Evolutionary conservation across 2,888 invertebrate genomes (phyloP).

Genomic region (Harpalus rubripes): DNA sequence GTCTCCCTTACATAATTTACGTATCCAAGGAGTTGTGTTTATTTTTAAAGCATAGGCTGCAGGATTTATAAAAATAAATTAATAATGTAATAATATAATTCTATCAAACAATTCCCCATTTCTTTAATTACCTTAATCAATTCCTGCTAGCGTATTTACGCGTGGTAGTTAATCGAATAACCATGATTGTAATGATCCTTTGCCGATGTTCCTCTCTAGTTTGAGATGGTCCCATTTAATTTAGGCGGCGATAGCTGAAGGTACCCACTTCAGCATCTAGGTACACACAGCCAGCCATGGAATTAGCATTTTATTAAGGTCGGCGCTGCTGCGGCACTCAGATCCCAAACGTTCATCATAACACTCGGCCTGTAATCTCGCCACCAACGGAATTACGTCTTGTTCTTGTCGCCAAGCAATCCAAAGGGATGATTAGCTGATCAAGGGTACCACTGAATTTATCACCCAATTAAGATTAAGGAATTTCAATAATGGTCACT

Average conservation of each 20-base stretch:
- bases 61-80: too few relatives aligned
- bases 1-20: too few relatives aligned
- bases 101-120: too few relatives aligned
- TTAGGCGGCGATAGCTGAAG: not conserved
- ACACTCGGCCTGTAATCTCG: constrained; percentile 51
- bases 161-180: not conserved
- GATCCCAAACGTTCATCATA: constrained; percentile 52
- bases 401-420: constrained; percentile 61
- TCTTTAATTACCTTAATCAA: too few relatives aligned
- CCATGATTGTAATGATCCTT: not conserved
- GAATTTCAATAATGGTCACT: not conserved
- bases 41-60: too few relatives aligned
- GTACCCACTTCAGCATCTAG: constrained; percentile 26
- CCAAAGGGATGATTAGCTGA: not conserved
- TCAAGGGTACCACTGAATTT: not conserved
- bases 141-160: not conserved
- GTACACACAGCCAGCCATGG: constrained; percentile 56
- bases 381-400: constrained; percentile 44
- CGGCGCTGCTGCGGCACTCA: not conserved
- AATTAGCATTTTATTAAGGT: constrained; percentile 66
- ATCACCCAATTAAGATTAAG: not conserved
- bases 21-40: too few relatives aligned
- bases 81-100: too few relatives aligned
- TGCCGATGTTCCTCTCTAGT: not conserved
- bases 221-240: constrained; percentile 10